Evolutionary conservation across 2,797 vertebrate genomes (phyloP), one percentile per base, ranked within the genome.

Genomic region (Takifugu rubripes): DNA sequence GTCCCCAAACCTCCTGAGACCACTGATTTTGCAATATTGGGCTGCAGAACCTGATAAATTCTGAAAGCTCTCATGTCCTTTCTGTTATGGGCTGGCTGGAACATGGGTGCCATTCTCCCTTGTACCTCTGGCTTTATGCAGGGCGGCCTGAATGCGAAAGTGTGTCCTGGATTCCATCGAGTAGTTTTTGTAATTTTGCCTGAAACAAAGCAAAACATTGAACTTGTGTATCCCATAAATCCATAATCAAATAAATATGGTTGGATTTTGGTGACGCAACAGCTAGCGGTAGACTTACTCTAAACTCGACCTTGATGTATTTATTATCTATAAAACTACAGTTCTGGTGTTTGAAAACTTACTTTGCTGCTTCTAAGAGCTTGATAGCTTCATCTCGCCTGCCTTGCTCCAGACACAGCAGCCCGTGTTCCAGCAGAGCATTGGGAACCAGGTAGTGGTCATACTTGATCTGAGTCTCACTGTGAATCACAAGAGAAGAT

Each of bases 121-220:
- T 4, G 58, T 57, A 12, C 87, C 91, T 77, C 88, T 95, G 76
- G 94, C 95, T 87, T 98, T 97, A 62, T 94, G 94, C 73, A 94
- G 84, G 65, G 96, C 96, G 60, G 95, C 97, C 84, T 99, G 97
- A 84, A 99, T 97, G 73, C 97, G 92, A 91, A 99, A 99, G 84
- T 98, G 97, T 56, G 95, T 99, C 81, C 97, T 92, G 61, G 97
- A 98, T 85, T 99, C 97, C 97, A 99, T 99, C 33, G 97, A 99
- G 85, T 98, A 99, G 87, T 98, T 97, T 90, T 99, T 99, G 84
- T 98, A 98, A 86, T 97, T 98, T 78, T 96, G 93, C 82, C 97
- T 99, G 80, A 81, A 91, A 81, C 70, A 77, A 17, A 84, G 21
- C 29, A 61, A 79, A 56, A 21, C 3, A 61, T 11, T 40, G 0